phyloP scores from a whole-genome alignment of 2,797 vertebrate genomes.

The Falco concolor region DNA sequence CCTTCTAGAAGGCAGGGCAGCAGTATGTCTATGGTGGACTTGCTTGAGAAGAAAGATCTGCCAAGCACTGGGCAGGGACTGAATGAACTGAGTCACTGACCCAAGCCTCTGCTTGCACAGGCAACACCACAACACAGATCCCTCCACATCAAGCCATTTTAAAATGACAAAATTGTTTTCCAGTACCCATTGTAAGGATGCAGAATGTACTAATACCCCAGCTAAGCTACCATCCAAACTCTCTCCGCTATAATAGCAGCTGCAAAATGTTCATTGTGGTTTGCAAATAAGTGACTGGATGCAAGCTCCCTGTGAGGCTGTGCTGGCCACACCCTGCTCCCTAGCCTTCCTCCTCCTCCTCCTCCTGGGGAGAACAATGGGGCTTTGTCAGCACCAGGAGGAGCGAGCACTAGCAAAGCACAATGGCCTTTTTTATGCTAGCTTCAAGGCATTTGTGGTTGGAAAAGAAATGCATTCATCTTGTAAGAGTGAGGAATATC shows the following conservation, averaged over 20 bases:
- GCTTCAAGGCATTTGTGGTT: constrained; percentile 13
- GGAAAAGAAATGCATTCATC: constrained; percentile 41
- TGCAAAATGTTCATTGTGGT: neutral
- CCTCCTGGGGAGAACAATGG: neutral
- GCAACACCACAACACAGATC: neutral
- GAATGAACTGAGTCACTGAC: neutral
- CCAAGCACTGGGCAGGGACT: neutral
- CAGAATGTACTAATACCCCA: neutral
- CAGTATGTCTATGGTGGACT: neutral
- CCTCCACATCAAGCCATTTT: neutral
- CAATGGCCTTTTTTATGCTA: constrained; percentile 8
- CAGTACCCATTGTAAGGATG: neutral
- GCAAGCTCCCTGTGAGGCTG: neutral
- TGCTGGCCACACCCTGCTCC: neutral
- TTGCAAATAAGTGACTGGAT: neutral
- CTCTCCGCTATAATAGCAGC: neutral
- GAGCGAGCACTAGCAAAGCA: neutral
- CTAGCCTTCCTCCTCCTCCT: constrained; percentile 1
- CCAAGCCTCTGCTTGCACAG: neutral
- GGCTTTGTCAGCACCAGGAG: constrained; percentile 14
- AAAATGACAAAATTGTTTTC: neutral
- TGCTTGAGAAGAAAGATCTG: neutral
- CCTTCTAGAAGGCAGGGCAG: neutral
- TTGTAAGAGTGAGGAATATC: neutral
- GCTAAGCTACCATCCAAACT: neutral